Evolutionary conservation across 2,888 invertebrate species (phyloP).

Genomic region (Ctena decussata): DNA sequence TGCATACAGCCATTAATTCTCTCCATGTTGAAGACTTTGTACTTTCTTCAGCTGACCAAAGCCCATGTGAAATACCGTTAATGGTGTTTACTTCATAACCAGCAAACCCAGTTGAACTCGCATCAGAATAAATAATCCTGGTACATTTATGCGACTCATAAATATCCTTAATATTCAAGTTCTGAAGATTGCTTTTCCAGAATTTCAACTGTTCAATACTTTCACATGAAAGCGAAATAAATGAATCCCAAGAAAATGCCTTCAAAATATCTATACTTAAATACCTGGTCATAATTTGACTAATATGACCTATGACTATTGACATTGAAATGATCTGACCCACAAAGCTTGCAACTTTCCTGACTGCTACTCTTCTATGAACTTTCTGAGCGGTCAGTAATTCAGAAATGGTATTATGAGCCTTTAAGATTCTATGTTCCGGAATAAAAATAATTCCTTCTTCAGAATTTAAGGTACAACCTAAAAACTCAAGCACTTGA

Average conservation of each 20-base stretch:
- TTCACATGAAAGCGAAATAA: slow-evolving; percentile 26
- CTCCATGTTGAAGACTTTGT: slow-evolving; percentile 34
- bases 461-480: slow-evolving; percentile 24
- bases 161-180: slow-evolving; percentile 4
- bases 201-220: slow-evolving; percentile 24
- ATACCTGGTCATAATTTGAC: slow-evolving; percentile 61
- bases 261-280: slow-evolving; percentile 48
- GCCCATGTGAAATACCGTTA: slow-evolving; percentile 27
- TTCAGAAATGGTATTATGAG: not conserved
- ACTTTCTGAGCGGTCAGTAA: not conserved
- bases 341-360: slow-evolving; percentile 54
- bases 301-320: slow-evolving; percentile 57
- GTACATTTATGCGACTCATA: not conserved
- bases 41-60: slow-evolving; percentile 1
- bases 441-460: slow-evolving; percentile 28
- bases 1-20: slow-evolving; percentile 22
- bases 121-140: slow-evolving; percentile 30
- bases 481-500: slow-evolving; percentile 33
- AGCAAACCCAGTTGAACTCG: slow-evolving; percentile 22
- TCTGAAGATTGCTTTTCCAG: not conserved
- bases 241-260: slow-evolving; percentile 27
- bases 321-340: slow-evolving; percentile 64
- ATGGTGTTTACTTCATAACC: slow-evolving; percentile 25
- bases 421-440: slow-evolving; percentile 3
- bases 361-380: slow-evolving; percentile 20